Conservation (phyloP, 2,113 vertebrate genomes). For the Numenius arquata region DNA sequence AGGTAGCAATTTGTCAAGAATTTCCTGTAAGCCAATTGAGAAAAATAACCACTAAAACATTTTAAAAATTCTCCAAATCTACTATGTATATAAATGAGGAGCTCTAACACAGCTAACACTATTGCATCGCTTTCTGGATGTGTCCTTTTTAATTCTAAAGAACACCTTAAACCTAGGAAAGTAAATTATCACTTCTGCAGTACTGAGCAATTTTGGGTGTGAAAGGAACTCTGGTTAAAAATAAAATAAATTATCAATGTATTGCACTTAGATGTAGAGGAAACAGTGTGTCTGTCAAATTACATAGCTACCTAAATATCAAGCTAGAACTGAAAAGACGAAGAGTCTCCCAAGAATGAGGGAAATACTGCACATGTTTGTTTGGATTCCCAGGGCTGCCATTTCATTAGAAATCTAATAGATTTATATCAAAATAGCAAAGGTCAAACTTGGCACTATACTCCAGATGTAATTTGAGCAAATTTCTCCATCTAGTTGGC, state of each 20-base stretch:
- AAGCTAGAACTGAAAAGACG: neutral
- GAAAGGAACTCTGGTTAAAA: neutral
- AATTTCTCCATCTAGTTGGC: neutral
- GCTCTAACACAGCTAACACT: neutral
- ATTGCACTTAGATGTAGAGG: neutral
- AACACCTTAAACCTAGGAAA: neutral
- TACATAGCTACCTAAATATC: neutral
- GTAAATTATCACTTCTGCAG: neutral
- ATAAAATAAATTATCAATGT: neutral
- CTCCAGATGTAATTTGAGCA: neutral
- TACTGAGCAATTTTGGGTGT: neutral
- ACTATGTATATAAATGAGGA: neutral
- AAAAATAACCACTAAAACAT: neutral
- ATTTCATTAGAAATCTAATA: neutral
- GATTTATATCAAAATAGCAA: neutral
- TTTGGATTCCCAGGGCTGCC: slow-evolving; percentile 1
- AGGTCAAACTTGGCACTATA: neutral
- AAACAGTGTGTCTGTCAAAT: neutral
- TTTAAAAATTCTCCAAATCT: neutral
- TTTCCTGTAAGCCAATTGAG: neutral
- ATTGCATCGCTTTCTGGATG: neutral
- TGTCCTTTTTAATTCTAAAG: neutral
- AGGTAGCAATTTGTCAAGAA: neutral
- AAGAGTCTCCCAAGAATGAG: neutral
- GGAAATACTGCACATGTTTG: neutral